Evolutionary conservation across 2,888 invertebrate species (phyloP).

Genomic region (Drosophila subsilvestris): DNA sequence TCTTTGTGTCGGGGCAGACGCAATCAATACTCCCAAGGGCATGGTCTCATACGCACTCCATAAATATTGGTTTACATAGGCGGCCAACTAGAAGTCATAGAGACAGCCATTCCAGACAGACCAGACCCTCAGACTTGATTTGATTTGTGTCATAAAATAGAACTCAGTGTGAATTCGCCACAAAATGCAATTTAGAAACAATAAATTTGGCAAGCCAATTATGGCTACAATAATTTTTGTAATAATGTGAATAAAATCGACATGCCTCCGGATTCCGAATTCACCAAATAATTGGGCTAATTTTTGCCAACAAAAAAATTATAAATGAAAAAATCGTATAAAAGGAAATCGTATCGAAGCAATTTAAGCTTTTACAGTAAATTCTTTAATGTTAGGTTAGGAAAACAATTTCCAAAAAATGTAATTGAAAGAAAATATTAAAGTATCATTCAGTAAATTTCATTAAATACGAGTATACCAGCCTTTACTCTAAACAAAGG

Average conservation of each 20-base stretch:
- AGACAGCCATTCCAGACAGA: not conserved
- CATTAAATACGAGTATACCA: not conserved
- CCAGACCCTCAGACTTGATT: slow-evolving; percentile 36
- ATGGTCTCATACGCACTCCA: slow-evolving; percentile 15
- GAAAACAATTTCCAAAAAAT: slow-evolving; percentile 8
- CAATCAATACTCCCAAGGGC: slow-evolving; percentile 11
- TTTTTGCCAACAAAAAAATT: slow-evolving; percentile 33
- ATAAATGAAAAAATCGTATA: too few relatives aligned
- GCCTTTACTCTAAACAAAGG: slow-evolving; percentile 3
- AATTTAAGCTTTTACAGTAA: too few relatives aligned
- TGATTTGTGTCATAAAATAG: slow-evolving; percentile 30
- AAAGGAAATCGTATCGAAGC: slow-evolving; percentile 42
- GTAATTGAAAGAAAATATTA: not conserved
- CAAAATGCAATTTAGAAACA: slow-evolving; percentile 45
- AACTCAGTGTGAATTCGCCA: slow-evolving; percentile 48
- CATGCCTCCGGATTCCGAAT: slow-evolving; percentile 50
- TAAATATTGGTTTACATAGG: slow-evolving; percentile 41
- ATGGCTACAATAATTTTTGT: slow-evolving; percentile 40
- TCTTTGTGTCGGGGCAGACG: slow-evolving; percentile 20
- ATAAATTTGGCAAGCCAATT: slow-evolving; percentile 57
- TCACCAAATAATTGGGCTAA: slow-evolving; percentile 70
- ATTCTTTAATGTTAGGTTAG: too few relatives aligned
- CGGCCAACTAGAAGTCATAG: not conserved
- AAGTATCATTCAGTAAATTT: not conserved
- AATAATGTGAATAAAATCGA: slow-evolving; percentile 36